Percentiles rank a stretch among this genome's conserved stretches.
phyloP scores from a whole-genome alignment of 2,113 vertebrate species.

The Lepisosteus osseus region DNA sequence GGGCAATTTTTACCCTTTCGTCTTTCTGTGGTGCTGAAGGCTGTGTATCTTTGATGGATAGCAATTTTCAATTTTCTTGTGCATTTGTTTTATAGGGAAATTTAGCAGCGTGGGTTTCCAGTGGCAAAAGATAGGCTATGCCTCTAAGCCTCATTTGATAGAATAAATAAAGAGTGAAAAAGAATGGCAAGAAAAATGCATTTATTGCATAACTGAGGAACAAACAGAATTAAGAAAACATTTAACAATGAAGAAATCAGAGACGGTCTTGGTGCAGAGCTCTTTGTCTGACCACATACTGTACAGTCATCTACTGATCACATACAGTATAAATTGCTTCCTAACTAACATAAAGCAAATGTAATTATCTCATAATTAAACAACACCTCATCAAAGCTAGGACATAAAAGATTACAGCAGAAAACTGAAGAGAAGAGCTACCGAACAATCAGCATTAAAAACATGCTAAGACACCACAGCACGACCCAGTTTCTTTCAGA shows the following conservation, averaged over 20 bases:
- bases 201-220: constrained; percentile 51
- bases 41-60: too few species aligned
- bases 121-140: too few species aligned
- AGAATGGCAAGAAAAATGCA: constrained; percentile 28
- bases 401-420: not conserved
- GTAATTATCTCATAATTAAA: not conserved
- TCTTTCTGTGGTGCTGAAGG: too few species aligned
- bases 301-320: not conserved
- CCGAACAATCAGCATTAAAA: not conserved
- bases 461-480: not conserved
- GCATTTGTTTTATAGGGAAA: too few species aligned
- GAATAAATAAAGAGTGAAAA: not conserved
- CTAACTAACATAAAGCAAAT: not conserved
- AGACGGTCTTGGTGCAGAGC: not conserved
- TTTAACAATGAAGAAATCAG: constrained; percentile 37
- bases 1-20: too few species aligned
- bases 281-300: not conserved
- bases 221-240: constrained; percentile 31
- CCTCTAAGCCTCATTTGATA: too few species aligned
- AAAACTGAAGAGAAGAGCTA: not conserved
- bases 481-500: not conserved
- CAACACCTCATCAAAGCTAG: not conserved
- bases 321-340: not conserved
- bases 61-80: too few species aligned
- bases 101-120: too few species aligned